A percentile compares a stretch with the other conserved stretches of the same genome.
phyloP scores from a whole-genome alignment of 2,888 invertebrate species.

The Trisateles emortualis region DNA sequence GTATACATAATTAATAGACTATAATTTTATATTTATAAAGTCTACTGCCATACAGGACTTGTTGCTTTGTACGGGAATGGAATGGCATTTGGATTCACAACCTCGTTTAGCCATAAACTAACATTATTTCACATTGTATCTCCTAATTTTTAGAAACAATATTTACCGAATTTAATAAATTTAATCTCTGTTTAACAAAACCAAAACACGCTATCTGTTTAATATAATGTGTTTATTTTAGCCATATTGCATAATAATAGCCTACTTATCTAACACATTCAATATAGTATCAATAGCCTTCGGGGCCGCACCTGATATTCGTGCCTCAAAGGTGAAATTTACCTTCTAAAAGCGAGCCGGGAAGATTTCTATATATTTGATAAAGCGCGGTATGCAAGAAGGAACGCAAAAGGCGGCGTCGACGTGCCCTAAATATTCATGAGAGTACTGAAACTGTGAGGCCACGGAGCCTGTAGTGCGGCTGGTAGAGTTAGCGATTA shows the following conservation, averaged over 20 bases:
- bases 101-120: too few species aligned
- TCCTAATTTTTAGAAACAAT: too few species aligned
- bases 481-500: slow-evolving; percentile 4
- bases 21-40: too few species aligned
- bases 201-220: not conserved
- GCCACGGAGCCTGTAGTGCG: not conserved
- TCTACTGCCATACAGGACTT: too few species aligned
- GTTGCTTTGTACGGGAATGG: too few species aligned
- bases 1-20: too few species aligned
- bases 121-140: too few species aligned
- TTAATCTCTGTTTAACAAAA: too few species aligned
- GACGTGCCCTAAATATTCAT: slow-evolving; percentile 57
- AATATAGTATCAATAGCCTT: slow-evolving; percentile 23
- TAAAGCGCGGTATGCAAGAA: slow-evolving; percentile 41
- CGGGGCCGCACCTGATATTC: slow-evolving; percentile 16
- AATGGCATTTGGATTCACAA: too few species aligned
- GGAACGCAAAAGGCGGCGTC: slow-evolving; percentile 33
- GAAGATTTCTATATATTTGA: slow-evolving; percentile 45
- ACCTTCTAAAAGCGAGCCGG: slow-evolving; percentile 24
- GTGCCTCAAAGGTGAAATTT: slow-evolving; percentile 27
- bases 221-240: not conserved
- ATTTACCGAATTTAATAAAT: too few species aligned
- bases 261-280: slow-evolving; percentile 3
- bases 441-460: slow-evolving; percentile 27
- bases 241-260: not conserved